phyloP scores from a whole-genome alignment of 64 coral and sea anemone genomes.

The Dendronephthya gigantea region DNA sequence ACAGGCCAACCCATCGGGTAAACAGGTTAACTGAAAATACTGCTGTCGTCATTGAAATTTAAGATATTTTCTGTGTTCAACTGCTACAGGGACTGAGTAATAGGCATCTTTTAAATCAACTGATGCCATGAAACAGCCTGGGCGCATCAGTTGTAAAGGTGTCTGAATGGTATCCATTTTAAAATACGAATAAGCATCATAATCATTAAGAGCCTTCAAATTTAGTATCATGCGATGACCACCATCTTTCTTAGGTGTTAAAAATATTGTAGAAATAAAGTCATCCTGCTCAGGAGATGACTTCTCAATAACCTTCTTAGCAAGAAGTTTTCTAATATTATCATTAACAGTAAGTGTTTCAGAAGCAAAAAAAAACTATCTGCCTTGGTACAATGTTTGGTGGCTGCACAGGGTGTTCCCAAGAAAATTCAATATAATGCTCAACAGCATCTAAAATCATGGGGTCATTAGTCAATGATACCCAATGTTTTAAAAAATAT shows the following conservation, averaged over 20 bases:
- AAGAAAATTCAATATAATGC: slow-evolving; percentile 15
- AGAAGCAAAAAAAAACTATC: neutral
- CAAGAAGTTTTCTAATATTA: neutral
- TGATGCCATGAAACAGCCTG: slow-evolving; percentile 12
- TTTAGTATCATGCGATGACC: neutral
- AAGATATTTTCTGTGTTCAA: neutral
- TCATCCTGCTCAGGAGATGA: neutral
- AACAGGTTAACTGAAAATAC: neutral
- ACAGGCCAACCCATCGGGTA: slow-evolving; percentile 2
- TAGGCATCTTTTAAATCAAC: neutral
- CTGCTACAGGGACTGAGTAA: neutral
- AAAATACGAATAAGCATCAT: neutral
- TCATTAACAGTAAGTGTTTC: neutral
- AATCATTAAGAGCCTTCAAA: neutral
- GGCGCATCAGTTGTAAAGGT: neutral
- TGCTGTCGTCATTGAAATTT: neutral
- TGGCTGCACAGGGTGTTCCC: neutral
- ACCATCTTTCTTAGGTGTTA: neutral
- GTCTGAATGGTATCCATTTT: slow-evolving; percentile 12
- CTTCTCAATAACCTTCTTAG: neutral
- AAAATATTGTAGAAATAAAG: neutral
- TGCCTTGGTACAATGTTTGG: neutral
- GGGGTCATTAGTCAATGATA: slow-evolving; percentile 36
- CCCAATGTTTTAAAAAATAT: neutral
- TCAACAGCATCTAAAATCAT: slow-evolving; percentile 32